Conservation (phyloP, 2,113 vertebrate genomes). For the Jacana jacana region DNA sequence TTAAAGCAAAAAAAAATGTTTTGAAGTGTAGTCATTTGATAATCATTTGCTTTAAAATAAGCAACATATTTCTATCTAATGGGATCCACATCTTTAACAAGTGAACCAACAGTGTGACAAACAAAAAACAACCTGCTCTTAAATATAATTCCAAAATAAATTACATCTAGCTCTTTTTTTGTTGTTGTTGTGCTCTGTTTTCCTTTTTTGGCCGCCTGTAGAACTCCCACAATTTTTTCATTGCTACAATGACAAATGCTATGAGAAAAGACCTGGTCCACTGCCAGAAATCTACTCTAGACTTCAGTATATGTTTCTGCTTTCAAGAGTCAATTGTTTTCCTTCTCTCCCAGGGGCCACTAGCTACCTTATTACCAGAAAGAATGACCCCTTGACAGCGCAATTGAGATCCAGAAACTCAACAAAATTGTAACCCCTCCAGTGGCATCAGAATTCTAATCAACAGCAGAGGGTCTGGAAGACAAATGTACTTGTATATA, state of each 20-base stretch:
- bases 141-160: conserved; percentile 53
- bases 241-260: conserved; percentile 55
- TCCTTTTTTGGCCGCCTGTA: conserved; percentile 7
- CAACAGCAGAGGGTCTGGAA: conserved; percentile 69
- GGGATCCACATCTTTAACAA: conserved; percentile 61
- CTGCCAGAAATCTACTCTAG: conserved; percentile 61
- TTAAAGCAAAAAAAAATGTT: conserved; percentile 74
- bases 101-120: conserved; percentile 58
- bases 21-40: conserved; percentile 76
- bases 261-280: conserved; percentile 61
- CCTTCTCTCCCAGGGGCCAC: conserved; percentile 66
- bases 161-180: conserved; percentile 6
- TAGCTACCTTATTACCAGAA: conserved; percentile 74
- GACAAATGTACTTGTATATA: conserved; percentile 64
- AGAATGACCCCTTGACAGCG: conserved; percentile 70
- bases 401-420: conserved; percentile 66
- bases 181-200: conserved; percentile 22
- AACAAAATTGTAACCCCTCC: conserved; percentile 68
- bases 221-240: conserved; percentile 59
- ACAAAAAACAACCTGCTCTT: conserved; percentile 58
- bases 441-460: conserved; percentile 66
- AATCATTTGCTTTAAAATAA: conserved; percentile 78
- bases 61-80: conserved; percentile 70
- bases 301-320: conserved; percentile 61
- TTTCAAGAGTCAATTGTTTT: conserved; percentile 70